A percentile compares a stretch with the other conserved stretches of the same genome.
Conservation (phyloP, 37 sponge, comb jelly and placozoan genomes). For the Ianthella basta region DNA sequence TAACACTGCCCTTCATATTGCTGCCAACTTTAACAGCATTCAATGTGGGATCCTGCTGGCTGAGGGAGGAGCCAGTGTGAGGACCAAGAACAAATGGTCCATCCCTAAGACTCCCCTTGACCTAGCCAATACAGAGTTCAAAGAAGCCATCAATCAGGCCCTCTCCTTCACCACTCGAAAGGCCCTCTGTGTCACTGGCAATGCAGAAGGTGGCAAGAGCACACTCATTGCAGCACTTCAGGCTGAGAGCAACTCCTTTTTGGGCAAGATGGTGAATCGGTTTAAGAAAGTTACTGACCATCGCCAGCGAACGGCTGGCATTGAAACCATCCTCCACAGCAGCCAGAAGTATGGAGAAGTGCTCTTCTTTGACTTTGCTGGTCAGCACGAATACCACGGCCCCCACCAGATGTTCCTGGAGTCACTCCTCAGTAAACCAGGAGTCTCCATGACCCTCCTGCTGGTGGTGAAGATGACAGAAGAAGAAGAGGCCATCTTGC, state of each 20-base stretch:
- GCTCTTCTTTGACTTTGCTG: constrained; percentile 64
- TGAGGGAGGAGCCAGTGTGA: not conserved
- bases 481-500: constrained; percentile 12
- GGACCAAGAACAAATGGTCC: constrained; percentile 3
- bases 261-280: not conserved
- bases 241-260: not conserved
- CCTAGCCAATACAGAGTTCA: constrained; percentile 31
- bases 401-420: constrained; percentile 58
- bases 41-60: not conserved
- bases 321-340: constrained; percentile 36
- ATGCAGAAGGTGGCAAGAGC: constrained; percentile 49
- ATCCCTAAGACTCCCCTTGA: constrained; percentile 41
- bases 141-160: not conserved
- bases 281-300: not conserved
- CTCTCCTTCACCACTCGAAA: constrained; percentile 34
- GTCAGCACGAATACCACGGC: constrained; percentile 55
- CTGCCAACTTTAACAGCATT: not conserved
- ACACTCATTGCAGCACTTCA: constrained; percentile 53
- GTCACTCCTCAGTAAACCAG: constrained; percentile 12
- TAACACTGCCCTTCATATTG: constrained; percentile 29
- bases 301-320: constrained; percentile 40
- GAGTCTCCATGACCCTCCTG: constrained; percentile 43
- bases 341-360: constrained; percentile 53
- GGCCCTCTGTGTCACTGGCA: constrained; percentile 40
- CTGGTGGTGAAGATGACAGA: constrained; percentile 49